Evolutionary conservation across 2,113 vertebrate species (phyloP).

Genomic region (Herpailurus yagouaroundi): DNA sequence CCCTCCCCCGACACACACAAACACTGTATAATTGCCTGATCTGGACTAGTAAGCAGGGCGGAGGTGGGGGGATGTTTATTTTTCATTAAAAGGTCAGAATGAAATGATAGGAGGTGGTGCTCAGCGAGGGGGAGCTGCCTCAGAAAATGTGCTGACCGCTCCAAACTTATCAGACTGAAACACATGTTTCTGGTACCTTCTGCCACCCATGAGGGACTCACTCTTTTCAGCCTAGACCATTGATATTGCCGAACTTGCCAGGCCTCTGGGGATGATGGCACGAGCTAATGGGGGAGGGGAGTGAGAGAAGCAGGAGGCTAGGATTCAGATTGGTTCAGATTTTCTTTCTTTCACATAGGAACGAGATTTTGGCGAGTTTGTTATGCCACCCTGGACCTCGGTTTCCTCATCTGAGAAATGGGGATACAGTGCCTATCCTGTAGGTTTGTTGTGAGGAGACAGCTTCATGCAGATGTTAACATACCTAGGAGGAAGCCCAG

Average conservation of each 20-base stretch:
- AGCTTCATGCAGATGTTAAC: neutral
- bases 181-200: conserved; percentile 26
- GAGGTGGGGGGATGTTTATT: conserved; percentile 59
- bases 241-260: neutral
- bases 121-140: neutral
- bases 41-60: conserved; percentile 47
- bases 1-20: neutral
- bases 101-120: conserved; percentile 54
- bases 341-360: neutral
- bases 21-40: conserved; percentile 59
- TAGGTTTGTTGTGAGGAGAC: neutral
- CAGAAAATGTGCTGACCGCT: conserved; percentile 76
- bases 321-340: neutral
- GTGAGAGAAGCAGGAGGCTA: neutral
- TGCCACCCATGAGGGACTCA: neutral
- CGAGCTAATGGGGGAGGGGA: neutral
- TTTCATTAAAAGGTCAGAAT: conserved; percentile 73
- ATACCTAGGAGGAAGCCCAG: neutral
- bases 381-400: neutral
- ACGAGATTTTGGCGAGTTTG: neutral
- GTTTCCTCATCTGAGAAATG: conserved; percentile 35
- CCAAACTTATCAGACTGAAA: neutral
- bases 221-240: neutral
- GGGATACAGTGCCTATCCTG: neutral
- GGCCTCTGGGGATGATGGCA: neutral